phyloP scores from a whole-genome alignment of 2,113 vertebrate species.

The Anser brachyrhynchus region DNA sequence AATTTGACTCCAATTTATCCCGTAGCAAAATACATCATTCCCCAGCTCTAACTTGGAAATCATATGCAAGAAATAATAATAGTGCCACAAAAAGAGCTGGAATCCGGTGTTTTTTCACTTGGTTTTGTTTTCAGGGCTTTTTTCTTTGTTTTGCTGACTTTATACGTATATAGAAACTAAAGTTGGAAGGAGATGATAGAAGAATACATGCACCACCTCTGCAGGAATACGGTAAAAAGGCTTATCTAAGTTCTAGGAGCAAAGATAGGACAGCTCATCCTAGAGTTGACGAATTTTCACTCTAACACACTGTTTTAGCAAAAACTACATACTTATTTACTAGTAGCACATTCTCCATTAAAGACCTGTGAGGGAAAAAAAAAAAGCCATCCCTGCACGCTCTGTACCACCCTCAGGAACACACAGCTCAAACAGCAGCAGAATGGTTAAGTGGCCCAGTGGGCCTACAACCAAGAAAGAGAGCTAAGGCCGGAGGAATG shows the following conservation, averaged over 20 bases:
- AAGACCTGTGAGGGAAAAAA: not conserved
- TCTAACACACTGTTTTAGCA: not conserved
- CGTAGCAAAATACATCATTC: not conserved
- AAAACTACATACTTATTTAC: not conserved
- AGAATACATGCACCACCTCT: not conserved
- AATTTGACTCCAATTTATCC: not conserved
- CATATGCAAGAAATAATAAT: not conserved
- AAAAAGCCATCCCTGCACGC: not conserved
- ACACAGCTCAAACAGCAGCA: not conserved
- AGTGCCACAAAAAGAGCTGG: not conserved
- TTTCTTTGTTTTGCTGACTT: not conserved
- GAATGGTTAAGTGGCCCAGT: conserved; percentile 39
- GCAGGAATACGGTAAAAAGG: not conserved
- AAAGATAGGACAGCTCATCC: not conserved
- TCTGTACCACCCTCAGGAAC: not conserved
- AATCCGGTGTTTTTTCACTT: not conserved
- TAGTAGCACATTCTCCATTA: not conserved
- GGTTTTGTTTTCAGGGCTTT: not conserved
- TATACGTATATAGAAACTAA: accelerated
- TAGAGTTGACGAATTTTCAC: not conserved
- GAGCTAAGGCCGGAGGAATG: not conserved
- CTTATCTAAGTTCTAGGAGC: not conserved
- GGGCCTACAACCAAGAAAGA: conserved; percentile 15
- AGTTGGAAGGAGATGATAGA: not conserved
- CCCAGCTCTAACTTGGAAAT: not conserved